These are phyloP conservation scores for Ceratosolen solmsi DNA, from an alignment of 1,140 invertebrate genomes.

Conservation along the genomic window DNA sequence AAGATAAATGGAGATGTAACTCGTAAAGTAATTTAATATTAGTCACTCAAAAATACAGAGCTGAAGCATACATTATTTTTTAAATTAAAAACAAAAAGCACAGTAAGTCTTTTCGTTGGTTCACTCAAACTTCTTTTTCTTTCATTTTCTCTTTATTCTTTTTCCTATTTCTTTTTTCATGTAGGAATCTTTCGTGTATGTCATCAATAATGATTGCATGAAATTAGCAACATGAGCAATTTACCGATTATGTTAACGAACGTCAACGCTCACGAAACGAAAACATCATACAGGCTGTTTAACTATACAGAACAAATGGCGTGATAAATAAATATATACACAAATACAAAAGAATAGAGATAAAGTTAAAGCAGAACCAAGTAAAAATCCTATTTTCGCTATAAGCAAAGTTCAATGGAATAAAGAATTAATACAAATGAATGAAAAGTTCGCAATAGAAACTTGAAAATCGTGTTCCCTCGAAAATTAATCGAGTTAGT, in stretches of 20 bases:
- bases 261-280: conserved; percentile 28
- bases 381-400: conserved; percentile 48
- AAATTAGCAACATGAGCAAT: not conserved
- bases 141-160: no score
- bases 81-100: not conserved
- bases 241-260: not conserved
- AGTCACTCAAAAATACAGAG: not conserved
- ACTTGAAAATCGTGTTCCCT: conserved; percentile 24
- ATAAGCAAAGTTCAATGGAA: conserved; percentile 15
- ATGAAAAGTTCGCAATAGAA: conserved; percentile 13
- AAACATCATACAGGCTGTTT: conserved; percentile 12
- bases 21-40: not conserved
- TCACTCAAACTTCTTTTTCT: not conserved
- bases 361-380: conserved; percentile 10
- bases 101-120: conserved; percentile 25
- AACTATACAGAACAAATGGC: not conserved
- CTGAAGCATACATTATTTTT: not conserved
- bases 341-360: conserved; percentile 8
- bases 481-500: conserved; percentile 35
- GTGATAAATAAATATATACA: conserved; percentile 42
- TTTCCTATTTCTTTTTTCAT: no score
- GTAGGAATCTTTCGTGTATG: no score
- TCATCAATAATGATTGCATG: no score
- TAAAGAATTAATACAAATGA: conserved; percentile 25
- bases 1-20: not conserved